phyloP scores from a whole-genome alignment of 92 coral and sea anemone genomes.

The Porites lobata region DNA sequence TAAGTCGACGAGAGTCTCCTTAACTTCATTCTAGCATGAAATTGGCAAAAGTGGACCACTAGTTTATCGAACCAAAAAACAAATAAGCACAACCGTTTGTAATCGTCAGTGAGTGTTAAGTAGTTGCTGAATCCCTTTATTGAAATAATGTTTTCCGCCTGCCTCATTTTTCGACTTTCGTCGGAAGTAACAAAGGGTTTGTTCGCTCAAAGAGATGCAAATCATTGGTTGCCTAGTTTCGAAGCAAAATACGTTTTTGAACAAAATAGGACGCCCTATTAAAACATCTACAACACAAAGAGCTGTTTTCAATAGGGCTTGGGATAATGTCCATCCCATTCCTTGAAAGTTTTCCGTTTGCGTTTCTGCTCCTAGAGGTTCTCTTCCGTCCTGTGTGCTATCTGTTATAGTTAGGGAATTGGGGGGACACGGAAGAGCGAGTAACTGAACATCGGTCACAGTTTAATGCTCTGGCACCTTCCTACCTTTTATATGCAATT shows the following conservation, averaged over 20 bases:
- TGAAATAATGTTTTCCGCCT: conserved; percentile 15
- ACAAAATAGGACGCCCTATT: conserved; percentile 22
- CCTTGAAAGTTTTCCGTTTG: conserved; percentile 21
- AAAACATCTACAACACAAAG: conserved; percentile 11
- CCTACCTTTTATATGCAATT: not conserved
- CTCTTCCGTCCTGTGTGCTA: not conserved
- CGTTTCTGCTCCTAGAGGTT: not conserved
- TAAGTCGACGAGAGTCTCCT: not conserved
- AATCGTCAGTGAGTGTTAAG: conserved; percentile 17
- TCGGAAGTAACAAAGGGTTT: conserved; percentile 36
- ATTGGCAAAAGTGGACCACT: conserved; percentile 17
- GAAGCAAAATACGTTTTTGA: conserved; percentile 13
- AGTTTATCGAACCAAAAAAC: conserved; percentile 28
- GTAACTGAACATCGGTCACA: conserved; percentile 69
- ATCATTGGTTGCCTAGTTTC: conserved; percentile 16
- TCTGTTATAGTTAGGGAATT: conserved; percentile 18
- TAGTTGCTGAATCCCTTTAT: conserved; percentile 1
- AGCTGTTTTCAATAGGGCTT: conserved; percentile 24
- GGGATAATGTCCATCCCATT: conserved; percentile 12
- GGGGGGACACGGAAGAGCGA: conserved; percentile 34
- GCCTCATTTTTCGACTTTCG: not conserved
- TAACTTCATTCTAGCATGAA: conserved; percentile 33
- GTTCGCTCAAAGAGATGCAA: conserved; percentile 28
- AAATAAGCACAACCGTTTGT: conserved; percentile 25
- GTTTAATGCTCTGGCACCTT: conserved; percentile 37